phyloP scores from a whole-genome alignment of 2,888 invertebrate genomes.

The Incurvaria masculella region DNA sequence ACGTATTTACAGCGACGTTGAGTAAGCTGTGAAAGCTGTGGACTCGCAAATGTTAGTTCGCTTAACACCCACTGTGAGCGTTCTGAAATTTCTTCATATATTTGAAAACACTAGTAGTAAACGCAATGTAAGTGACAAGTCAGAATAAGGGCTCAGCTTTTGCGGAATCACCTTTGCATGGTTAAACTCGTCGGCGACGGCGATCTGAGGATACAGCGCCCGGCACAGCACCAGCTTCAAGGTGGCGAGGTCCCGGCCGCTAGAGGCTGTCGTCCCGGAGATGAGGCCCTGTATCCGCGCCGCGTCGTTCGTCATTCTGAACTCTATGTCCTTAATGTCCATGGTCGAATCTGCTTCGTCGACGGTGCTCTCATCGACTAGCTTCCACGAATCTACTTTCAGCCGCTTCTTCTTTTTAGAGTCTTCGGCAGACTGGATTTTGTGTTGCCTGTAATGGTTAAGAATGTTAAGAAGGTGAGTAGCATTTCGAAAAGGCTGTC shows the following conservation, averaged over 20 bases:
- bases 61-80: too few species aligned
- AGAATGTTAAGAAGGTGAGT: too few species aligned
- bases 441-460: constrained; percentile 62
- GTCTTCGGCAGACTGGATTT: constrained; percentile 59
- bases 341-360: constrained; percentile 52
- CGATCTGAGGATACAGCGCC: constrained; percentile 94
- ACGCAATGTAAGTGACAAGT: too few species aligned
- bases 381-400: constrained; percentile 66
- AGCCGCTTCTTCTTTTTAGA: constrained; percentile 71
- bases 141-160: too few species aligned
- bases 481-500: too few species aligned
- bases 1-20: too few species aligned
- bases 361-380: constrained; percentile 59
- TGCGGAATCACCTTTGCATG: constrained; percentile 67
- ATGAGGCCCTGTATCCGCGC: constrained; percentile 62
- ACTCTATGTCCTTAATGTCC: constrained; percentile 85
- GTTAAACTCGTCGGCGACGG: constrained; percentile 93
- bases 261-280: constrained; percentile 34
- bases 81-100: too few species aligned
- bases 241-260: constrained; percentile 38
- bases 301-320: constrained; percentile 75
- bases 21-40: too few species aligned
- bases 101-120: too few species aligned
- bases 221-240: constrained; percentile 72
- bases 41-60: too few species aligned